Evolutionary conservation across 2,797 vertebrate species (phyloP), one percentile per base, ranked within the genome.

Genomic region (Onychomys torridus): DNA sequence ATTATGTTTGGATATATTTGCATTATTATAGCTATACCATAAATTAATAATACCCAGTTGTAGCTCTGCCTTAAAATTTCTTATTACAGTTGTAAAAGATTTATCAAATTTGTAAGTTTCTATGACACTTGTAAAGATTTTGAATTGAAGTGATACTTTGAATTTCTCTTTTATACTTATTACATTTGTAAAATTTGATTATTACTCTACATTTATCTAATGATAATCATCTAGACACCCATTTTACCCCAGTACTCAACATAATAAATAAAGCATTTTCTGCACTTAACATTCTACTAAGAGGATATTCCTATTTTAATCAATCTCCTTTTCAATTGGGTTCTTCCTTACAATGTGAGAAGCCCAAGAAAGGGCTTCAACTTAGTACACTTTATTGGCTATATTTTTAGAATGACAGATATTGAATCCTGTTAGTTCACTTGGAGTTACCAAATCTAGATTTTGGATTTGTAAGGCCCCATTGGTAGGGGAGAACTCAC

Each of bases 121-220:
- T 90, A 3, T 92, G 14, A 67, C 0, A 79, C 40, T 65, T 95
- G 17, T 49, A 52, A 86, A 86, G 6, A 75, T 37, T 81, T 91
- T 88, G 76, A 90, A 59, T 65, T 65, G 34, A 89, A 19, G 16
- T 37, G 65, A 78, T 86, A 23, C 37, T 90, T 59, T 89, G 81
- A 61, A 76, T 65, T 17, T 94, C 4, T 27, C 85, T 93, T 95
- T 92, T 17, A 55, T 46, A 73, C 59, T 52, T 67, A 5, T 92
- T 61, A 61, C 9, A 55, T 32, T 94, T 81, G 14, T 14, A 97
- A 79, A 93, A 88, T 29, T 43, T 79, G 29, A 90, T 84, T 83
- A 2, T 84, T 75, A 77, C 21, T 88, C 43, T 81, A 84, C 73
- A 91, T 93, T 90, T 93, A 65, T 25, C 65, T 46, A 10, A 61